Conservation (phyloP, 2,113 vertebrate species). For the Microtus oregoni region DNA sequence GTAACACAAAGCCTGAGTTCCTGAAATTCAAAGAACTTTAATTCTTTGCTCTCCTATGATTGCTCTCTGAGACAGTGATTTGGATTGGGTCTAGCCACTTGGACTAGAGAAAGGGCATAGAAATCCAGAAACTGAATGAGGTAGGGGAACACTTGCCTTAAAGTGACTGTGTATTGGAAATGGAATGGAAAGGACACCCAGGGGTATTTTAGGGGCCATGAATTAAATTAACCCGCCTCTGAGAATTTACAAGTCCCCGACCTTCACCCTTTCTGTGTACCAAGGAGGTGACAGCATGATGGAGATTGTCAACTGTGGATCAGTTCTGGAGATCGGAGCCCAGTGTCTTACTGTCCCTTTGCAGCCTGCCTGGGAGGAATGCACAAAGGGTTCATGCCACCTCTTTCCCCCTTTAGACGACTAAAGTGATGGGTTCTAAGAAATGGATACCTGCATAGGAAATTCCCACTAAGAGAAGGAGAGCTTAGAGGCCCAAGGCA, state of each 20-base stretch:
- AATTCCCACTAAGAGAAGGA: no score
- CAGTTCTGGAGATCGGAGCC: neutral
- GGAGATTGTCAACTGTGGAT: neutral
- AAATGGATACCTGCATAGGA: neutral
- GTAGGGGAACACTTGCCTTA: neutral
- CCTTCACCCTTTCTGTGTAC: neutral
- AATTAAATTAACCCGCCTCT: neutral
- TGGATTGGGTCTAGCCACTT: neutral
- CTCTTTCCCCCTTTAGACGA: neutral
- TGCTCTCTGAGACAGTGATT: neutral
- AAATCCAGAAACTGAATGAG: neutral
- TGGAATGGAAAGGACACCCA: neutral
- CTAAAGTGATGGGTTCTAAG: neutral
- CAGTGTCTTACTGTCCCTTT: no score
- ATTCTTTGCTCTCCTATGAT: constrained; percentile 2
- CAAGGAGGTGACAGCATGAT: neutral
- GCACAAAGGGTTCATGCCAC: neutral
- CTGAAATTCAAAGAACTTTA: neutral
- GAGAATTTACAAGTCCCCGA: neutral
- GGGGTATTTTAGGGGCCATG: neutral
- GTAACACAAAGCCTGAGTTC: neutral
- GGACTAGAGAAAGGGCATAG: neutral
- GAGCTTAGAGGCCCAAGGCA: neutral
- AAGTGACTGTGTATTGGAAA: neutral
- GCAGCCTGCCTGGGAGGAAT: neutral